Evolutionary conservation across 1,140 invertebrate genomes (phyloP), one percentile per base, ranked within the genome.

Genomic region (Leptinotarsa defecta): DNA sequence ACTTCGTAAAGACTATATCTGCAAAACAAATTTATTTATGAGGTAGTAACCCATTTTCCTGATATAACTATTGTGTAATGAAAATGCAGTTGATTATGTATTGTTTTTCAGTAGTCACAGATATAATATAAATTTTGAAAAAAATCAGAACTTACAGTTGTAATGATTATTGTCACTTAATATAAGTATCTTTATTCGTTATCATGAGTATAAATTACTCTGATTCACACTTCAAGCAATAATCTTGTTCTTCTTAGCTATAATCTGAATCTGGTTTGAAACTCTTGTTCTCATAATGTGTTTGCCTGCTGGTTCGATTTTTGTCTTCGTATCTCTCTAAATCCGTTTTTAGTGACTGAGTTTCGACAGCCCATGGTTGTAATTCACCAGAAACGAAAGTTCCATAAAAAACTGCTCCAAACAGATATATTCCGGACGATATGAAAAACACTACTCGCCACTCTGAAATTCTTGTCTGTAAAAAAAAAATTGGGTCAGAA

Each of bases 371-470:
- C 95, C 95, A 96, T 19, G 89, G 86, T 84, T 96, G 94, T 69
- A 90, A 84, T 77, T 95, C 93, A 13, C 92, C 95, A 1, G 93
- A 94, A 15, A 93, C 94, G 81, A 94, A 92, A n/a, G 91, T 78
- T 74, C 91, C 92, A 82, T 95, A 97, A 68, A 96, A 86, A 49
- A 94, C 81, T 68, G 93, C 92, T 20, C 95, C 95, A 19, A 92
- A 76, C 3, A 94, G 83, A 85, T 96, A 96, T 80, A 96, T 89
- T 63, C 87, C 89, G 77, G 92, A 91, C 3, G 93, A 90, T 81
- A 96, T 94, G 84, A 92, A 94, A 85, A 97, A 96, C 13, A 97
- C 93, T 22, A 91, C 88, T 63, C 91, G 90, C 95, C 95, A 97
- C 85, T 94, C 91, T 13, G 89, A 87, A 17, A 90, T 88, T 49